Base-by-base conservation (phyloP, 2,797 vertebrate genomes). In the Rhynchonycteris naso region DNA sequence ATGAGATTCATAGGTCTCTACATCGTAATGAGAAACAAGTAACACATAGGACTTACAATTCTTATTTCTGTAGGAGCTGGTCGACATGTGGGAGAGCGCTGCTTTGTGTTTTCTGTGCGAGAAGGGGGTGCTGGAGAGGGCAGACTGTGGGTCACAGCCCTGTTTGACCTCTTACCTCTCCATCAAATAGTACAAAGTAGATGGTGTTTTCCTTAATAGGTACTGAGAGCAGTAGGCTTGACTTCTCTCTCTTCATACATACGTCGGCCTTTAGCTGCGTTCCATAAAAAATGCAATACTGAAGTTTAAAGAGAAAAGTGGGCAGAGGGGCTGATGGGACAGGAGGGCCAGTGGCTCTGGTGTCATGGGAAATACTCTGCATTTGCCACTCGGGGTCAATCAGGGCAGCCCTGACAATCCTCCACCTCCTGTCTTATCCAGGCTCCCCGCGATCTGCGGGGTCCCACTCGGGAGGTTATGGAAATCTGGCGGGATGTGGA, bases 401-500 rank as follows among this genome's bases (percentile, higher is more conserved):
- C 47, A 7, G 0, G 28, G 22, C 0, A 2, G 13, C 2, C 1
- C 22, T 0, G 16, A 11, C 16, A 1, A 0, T 10, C 21, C 52
- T 15, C 58, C 1, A 4, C 52, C n/a, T 56, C 56, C 28, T 24
- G 13, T 22, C 75, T 47, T 22, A 12, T 24, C 18, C 14, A 65
- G 59, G 68, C 28, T 74, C 63, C 66, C 43, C 19, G 0, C 6
- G 12, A n/a, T 24, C 22, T 33, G 28, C 19, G 33, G 59, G 54
- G 28, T 18, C 9, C 81, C 43, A 11, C 30, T 50, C 7, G 4
- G 11, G 54, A 56, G 68, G 68, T 3, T 33, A 35, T n/a, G 61
- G 91, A 80, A 74, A 33, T 15, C 59, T 9, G 7, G 33, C 10
- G 22, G 68, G 14, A 33, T 26, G 84, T 35, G 7, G 30, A 30